Evolutionary conservation across 2,888 invertebrate genomes (phyloP).

Genomic region (Dimorphilus gyrociliatus): DNA sequence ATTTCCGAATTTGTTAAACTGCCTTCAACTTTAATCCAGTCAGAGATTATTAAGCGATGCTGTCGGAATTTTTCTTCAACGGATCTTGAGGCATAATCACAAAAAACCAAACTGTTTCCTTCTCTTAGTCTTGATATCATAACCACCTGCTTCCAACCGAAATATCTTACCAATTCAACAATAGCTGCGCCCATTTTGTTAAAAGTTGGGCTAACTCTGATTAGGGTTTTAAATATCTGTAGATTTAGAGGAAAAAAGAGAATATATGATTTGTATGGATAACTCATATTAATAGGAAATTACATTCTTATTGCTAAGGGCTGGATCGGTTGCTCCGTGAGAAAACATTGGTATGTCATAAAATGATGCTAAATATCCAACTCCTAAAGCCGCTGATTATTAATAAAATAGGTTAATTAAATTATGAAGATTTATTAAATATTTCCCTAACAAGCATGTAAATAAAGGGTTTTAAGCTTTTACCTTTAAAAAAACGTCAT

Average conservation of each 20-base stretch:
- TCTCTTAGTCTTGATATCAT: slow-evolving; percentile 10
- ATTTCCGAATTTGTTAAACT: slow-evolving; percentile 12
- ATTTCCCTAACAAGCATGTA: neutral
- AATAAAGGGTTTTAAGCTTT: slow-evolving; percentile 1
- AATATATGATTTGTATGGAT: too few relatives aligned
- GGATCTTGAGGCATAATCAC: slow-evolving; percentile 18
- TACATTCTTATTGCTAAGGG: slow-evolving; percentile 16
- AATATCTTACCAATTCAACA: slow-evolving; percentile 9
- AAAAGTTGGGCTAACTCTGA: slow-evolving; percentile 17
- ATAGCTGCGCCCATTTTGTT: slow-evolving; percentile 9
- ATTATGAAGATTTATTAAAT: neutral
- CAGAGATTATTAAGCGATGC: slow-evolving; percentile 14
- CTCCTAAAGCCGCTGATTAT: slow-evolving; percentile 15
- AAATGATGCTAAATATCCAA: slow-evolving; percentile 18
- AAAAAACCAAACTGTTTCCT: slow-evolving; percentile 13
- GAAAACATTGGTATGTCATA: slow-evolving; percentile 25
- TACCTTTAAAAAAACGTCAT: neutral
- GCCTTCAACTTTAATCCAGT: slow-evolving; percentile 14
- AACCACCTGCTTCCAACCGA: slow-evolving; percentile 15
- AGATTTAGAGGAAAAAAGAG: too few relatives aligned
- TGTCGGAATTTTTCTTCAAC: slow-evolving; percentile 11
- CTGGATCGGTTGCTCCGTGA: slow-evolving; percentile 19
- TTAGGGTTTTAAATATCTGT: slow-evolving; percentile 16
- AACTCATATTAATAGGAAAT: too few relatives aligned
- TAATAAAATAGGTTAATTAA: neutral